These are phyloP conservation scores for Scomberomorus guttatus DNA, from an alignment of 2,797 vertebrate species.

Conservation along the genomic window DNA sequence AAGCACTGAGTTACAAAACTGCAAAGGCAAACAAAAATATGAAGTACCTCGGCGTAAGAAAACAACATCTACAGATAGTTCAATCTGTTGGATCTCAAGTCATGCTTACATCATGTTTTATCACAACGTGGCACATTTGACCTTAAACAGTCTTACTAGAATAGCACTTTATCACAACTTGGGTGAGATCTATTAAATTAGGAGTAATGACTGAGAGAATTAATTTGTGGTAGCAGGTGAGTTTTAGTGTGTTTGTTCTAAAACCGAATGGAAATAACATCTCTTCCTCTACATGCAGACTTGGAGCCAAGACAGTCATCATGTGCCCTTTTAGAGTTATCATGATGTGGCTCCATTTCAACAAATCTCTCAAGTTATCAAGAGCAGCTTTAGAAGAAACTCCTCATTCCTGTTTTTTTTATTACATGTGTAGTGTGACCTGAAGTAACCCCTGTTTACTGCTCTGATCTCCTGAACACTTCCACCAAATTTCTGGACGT, in stretches of 20 bases:
- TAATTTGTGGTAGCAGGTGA: not conserved
- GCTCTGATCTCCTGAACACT: not conserved
- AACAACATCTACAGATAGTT: not conserved
- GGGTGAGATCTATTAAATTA: not conserved
- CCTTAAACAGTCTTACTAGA: too few species aligned
- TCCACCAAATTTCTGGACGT: not conserved
- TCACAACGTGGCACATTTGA: not conserved
- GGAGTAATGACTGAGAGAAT: not conserved
- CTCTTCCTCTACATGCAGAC: not conserved
- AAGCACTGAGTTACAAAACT: not conserved
- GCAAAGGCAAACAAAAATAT: too few species aligned
- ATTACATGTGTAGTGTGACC: not conserved
- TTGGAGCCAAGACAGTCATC: not conserved
- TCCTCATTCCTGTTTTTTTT: not conserved
- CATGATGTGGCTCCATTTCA: not conserved
- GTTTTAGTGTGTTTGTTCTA: not conserved
- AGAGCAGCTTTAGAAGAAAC: not conserved
- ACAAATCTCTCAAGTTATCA: not conserved
- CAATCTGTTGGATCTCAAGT: not conserved
- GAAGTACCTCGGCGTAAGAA: not conserved
- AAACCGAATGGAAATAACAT: not conserved
- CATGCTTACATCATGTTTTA: not conserved
- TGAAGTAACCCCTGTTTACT: not conserved
- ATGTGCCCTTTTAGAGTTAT: not conserved
- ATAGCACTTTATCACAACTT: not conserved